Evolutionary conservation across 1,140 invertebrate genomes (phyloP), one percentile per base, ranked within the genome.

Genomic region (Saccostrea echinata): DNA sequence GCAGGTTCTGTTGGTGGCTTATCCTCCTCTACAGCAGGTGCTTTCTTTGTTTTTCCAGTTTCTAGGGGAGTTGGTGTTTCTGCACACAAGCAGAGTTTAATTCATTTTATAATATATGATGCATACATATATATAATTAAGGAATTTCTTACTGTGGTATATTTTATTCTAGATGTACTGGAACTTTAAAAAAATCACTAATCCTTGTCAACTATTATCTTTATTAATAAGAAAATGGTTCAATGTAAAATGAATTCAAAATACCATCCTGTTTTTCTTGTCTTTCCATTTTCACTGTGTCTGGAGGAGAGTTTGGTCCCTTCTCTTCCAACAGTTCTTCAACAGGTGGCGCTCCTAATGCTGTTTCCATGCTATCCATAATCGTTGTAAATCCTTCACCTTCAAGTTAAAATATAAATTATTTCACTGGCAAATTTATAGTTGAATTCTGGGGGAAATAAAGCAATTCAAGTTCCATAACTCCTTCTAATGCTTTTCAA

Each of bases 301-400:
- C 64, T 68, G 83, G 30, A 9, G 35, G 30, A 35, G 81, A 53
- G 13, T 35, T 55, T 9, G 82, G 68, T 33, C 68, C 68, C 30
- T 81, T 52, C 61, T 89, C 88, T 90, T 91, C 68, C 53, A 81
- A 97, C 81, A 98, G 92, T 92, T 97, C 96, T 93, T 97, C 96
- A 21, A 97, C 97, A 92, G 97, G 96, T 33, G 97, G 97, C 11
- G 96, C 96, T 35, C 97, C 97, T 76, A 98, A 97, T 57, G 96
- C 96, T 55, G 94, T 92, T 91, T 96, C 95, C 51, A 96, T 94
- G 80, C 96, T 96, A 95, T 97, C 97, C 87, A 98, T 94, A 18
- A 98, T 97, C 76, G 96, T 97, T 89, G 95, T 96, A 13, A 98
- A 93, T 27, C 97, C 97, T 91, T 97, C 97, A 89, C 96, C 95